These are phyloP conservation scores for Harpia harpyja DNA, from an alignment of 2,797 vertebrate genomes.

Conservation along the genomic window DNA sequence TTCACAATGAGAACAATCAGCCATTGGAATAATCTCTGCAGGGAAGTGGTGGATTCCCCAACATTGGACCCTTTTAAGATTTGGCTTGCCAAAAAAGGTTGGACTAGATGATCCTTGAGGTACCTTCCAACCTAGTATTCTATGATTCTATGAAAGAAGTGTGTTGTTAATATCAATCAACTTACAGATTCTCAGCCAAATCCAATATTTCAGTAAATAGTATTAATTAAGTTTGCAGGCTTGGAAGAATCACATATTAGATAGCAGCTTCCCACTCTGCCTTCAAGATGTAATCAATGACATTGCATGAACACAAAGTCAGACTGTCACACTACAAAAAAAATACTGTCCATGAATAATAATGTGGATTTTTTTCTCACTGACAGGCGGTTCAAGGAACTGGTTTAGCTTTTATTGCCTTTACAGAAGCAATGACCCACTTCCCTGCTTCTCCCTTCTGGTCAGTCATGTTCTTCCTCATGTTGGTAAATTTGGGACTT, in stretches of 20 bases:
- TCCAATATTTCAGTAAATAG: not conserved
- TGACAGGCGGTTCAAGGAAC: conserved; percentile 93
- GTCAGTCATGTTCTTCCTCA: conserved; percentile 99
- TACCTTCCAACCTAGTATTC: not conserved
- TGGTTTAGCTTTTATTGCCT: conserved; percentile 96
- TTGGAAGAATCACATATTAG: not conserved
- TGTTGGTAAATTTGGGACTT: conserved; percentile 94
- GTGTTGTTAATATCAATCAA: not conserved
- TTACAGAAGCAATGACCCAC: conserved; percentile 98
- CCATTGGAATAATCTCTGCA: too few relatives aligned
- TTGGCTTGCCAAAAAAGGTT: not conserved
- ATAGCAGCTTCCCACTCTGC: not conserved
- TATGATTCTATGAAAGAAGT: not conserved
- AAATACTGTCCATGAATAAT: not conserved
- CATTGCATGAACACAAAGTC: not conserved
- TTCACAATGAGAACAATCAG: not conserved
- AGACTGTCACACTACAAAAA: not conserved
- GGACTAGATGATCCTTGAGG: not conserved
- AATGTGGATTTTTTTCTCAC: not conserved
- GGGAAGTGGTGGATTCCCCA: too few relatives aligned
- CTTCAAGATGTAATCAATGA: not conserved
- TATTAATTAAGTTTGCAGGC: not conserved
- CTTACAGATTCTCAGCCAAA: not conserved
- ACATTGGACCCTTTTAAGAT: too few relatives aligned
- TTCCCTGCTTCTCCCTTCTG: conserved; percentile 97